Evolutionary conservation across 2,113 vertebrate genomes (phyloP).

Genomic region (Columba janthina): DNA sequence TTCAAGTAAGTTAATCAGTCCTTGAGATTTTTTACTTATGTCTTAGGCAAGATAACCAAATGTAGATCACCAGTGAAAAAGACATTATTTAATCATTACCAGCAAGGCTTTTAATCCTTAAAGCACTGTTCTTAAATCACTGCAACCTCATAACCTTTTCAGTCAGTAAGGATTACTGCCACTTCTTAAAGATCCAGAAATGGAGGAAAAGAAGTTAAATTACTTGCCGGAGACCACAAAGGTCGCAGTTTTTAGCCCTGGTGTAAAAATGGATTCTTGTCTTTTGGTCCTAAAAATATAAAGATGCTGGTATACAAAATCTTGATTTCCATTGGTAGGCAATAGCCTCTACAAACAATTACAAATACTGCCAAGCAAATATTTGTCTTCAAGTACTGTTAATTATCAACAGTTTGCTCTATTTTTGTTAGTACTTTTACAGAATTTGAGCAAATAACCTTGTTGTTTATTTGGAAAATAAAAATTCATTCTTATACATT

Average conservation of each 20-base stretch:
- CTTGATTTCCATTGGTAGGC: background rate
- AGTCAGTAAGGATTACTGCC: background rate
- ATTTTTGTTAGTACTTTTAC: background rate
- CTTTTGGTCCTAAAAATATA: background rate
- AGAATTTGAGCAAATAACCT: background rate
- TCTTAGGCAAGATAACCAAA: background rate
- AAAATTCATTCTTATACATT: background rate
- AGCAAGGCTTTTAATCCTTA: background rate
- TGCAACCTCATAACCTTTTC: background rate
- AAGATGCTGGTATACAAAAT: background rate
- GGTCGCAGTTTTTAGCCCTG: background rate
- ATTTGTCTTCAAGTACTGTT: background rate
- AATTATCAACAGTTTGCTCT: background rate
- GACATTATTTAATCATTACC: background rate
- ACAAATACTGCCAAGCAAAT: background rate
- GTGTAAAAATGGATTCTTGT: background rate
- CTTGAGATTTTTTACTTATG: background rate
- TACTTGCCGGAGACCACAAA: background rate
- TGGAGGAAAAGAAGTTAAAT: background rate
- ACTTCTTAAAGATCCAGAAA: background rate
- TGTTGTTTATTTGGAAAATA: background rate
- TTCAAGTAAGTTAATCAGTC: background rate
- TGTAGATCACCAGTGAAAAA: background rate
- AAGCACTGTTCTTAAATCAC: background rate
- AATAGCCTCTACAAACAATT: background rate